A percentile compares a stretch with the other conserved stretches of the same genome.
Conservation (phyloP, 92 coral and sea anemone species). For the Epizoanthus stellaris region DNA sequence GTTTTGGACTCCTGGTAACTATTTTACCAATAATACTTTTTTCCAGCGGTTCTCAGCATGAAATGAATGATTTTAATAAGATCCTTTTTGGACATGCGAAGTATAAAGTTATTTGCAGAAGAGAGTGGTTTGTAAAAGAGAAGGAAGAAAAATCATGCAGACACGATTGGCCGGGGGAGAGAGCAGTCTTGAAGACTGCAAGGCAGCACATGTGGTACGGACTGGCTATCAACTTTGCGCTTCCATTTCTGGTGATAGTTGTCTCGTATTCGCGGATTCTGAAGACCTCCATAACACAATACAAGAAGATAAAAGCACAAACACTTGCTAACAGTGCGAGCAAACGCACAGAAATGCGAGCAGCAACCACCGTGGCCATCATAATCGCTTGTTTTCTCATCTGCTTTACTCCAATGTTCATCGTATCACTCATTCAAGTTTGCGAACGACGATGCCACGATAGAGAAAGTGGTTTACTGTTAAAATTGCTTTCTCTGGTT, state of each 20-base stretch:
- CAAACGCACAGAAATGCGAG: conserved; percentile 6
- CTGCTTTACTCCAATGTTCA: conserved; percentile 29
- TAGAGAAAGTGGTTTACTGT: not conserved
- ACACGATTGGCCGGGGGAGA: not conserved
- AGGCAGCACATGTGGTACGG: conserved; percentile 1
- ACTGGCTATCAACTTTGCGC: conserved; percentile 8
- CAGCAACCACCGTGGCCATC: conserved; percentile 13
- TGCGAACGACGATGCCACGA: conserved; percentile 11
- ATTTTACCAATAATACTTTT: conserved; percentile 1
- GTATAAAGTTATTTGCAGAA: conserved; percentile 2
- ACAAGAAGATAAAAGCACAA: conserved; percentile 28
- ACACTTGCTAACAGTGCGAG: not conserved
- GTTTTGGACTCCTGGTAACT: not conserved
- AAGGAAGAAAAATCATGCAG: not conserved
- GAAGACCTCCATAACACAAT: conserved; percentile 32
- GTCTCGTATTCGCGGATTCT: conserved; percentile 15
- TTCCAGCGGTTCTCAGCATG: conserved; percentile 1
- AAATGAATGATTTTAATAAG: conserved; percentile 24
- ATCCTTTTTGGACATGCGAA: not conserved
- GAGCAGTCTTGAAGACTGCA: not conserved
- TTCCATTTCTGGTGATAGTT: conserved; percentile 20
- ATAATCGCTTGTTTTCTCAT: conserved; percentile 16
- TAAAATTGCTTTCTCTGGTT: not conserved
- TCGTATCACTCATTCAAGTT: not conserved
- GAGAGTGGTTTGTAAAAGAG: not conserved